Evolutionary conservation across 2,113 vertebrate species (phyloP).

Genomic region (Anthoscopus minutus): DNA sequence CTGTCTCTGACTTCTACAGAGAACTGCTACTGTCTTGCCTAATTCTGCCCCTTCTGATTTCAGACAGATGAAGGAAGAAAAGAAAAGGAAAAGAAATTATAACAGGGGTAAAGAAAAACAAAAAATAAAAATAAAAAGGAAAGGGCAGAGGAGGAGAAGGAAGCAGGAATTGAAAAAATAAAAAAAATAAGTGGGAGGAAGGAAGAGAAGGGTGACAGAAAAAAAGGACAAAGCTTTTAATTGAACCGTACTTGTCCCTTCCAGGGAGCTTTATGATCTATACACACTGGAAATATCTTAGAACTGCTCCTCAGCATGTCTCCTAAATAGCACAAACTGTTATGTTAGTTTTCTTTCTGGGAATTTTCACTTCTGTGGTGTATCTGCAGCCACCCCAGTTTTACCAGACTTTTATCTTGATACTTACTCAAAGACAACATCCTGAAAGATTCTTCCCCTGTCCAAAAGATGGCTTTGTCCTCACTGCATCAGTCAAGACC

Average conservation of each 20-base stretch:
- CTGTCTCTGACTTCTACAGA: neutral
- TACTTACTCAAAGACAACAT: neutral
- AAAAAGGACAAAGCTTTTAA: neutral
- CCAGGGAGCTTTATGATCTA: neutral
- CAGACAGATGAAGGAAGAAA: neutral
- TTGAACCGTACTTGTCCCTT: neutral
- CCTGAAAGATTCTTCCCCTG: neutral
- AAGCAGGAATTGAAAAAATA: rapidly evolving
- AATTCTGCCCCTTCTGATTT: neutral
- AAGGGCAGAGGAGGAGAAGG: rapidly evolving
- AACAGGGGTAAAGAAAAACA: rapidly evolving
- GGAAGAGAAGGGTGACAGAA: neutral
- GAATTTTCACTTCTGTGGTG: neutral
- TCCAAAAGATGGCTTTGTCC: neutral
- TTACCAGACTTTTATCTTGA: neutral
- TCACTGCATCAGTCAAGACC: neutral
- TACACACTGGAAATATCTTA: neutral
- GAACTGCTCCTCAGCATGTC: neutral
- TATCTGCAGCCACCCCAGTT: neutral
- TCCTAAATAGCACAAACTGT: neutral
- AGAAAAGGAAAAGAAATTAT: neutral
- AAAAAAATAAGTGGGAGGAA: rapidly evolving
- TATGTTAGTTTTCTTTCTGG: neutral
- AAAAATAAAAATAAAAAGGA: neutral
- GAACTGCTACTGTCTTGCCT: neutral